These are phyloP conservation scores for Knipowitschia caucasica DNA, from an alignment of 2,797 vertebrate genomes.

Conservation along the genomic window DNA sequence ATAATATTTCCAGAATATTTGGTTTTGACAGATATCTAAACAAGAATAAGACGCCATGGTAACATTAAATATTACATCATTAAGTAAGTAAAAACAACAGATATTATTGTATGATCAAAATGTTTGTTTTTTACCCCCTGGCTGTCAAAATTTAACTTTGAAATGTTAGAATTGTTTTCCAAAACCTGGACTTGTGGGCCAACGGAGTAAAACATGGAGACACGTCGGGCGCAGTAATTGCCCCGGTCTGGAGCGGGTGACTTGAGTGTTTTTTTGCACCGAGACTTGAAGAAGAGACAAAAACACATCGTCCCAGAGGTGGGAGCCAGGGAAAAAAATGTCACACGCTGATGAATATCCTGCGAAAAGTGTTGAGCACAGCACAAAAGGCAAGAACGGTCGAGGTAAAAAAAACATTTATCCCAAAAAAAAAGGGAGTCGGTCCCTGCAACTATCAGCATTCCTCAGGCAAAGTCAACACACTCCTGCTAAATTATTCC, in stretches of 20 bases:
- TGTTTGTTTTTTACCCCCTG: background rate
- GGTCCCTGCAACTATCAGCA: conserved; percentile 21
- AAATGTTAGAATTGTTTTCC: background rate
- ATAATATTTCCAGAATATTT: too few relatives aligned
- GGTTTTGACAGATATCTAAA: too few relatives aligned
- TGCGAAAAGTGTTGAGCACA: conserved; percentile 26
- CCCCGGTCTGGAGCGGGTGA: background rate
- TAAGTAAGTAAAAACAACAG: background rate
- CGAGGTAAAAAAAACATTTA: conserved; percentile 18
- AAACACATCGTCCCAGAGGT: conserved; percentile 16
- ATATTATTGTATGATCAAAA: background rate
- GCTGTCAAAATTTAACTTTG: background rate
- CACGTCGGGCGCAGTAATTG: too few relatives aligned
- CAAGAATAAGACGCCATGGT: too few relatives aligned
- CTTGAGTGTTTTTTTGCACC: conserved; percentile 24
- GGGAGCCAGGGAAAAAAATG: conserved; percentile 22
- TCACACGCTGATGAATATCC: conserved; percentile 19
- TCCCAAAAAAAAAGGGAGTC: conserved; percentile 8
- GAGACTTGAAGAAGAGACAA: conserved; percentile 21
- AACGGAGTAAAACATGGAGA: conserved; percentile 14
- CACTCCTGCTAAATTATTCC: conserved; percentile 23
- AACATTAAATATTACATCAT: too few relatives aligned
- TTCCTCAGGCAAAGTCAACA: conserved; percentile 29
- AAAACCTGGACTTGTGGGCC: conserved; percentile 44
- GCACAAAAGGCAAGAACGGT: conserved; percentile 16